A percentile compares a stretch with the other conserved stretches of the same genome.
phyloP scores from a whole-genome alignment of 2,888 invertebrate species.

The Xanthorhoe spadicearia region DNA sequence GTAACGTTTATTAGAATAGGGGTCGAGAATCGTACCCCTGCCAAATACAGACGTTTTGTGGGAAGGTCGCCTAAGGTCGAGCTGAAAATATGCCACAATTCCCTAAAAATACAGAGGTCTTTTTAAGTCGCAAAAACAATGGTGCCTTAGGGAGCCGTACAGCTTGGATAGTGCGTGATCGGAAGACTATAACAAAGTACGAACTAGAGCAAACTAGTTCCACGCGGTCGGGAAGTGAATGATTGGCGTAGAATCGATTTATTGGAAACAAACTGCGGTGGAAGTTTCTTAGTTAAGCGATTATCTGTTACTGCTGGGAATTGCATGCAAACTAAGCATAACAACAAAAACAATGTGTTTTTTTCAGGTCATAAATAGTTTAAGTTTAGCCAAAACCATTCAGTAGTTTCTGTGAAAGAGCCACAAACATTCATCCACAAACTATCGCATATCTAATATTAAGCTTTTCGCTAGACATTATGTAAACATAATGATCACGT shows the following conservation, averaged over 20 bases:
- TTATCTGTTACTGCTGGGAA: background rate
- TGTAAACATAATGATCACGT: background rate
- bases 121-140: constrained; percentile 24
- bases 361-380: no score
- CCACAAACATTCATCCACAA: no score
- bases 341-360: background rate
- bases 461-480: no score
- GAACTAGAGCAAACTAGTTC: constrained; percentile 38
- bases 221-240: constrained; percentile 34
- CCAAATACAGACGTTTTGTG: constrained; percentile 13
- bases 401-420: no score
- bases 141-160: constrained; percentile 18
- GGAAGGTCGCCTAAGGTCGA: constrained; percentile 20
- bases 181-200: constrained; percentile 28
- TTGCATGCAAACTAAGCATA: background rate
- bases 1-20: constrained; percentile 27
- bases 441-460: no score
- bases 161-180: constrained; percentile 36
- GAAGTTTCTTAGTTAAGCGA: constrained; percentile 6
- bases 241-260: constrained; percentile 33
- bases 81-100: constrained; percentile 2
- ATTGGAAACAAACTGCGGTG: constrained; percentile 12
- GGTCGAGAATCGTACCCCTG: constrained; percentile 10
- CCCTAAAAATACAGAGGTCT: constrained; percentile 8
- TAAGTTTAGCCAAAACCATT: no score